Conservation (phyloP, 53 echinoderm and acorn worm genomes). For the Holothuria leucospilota region DNA sequence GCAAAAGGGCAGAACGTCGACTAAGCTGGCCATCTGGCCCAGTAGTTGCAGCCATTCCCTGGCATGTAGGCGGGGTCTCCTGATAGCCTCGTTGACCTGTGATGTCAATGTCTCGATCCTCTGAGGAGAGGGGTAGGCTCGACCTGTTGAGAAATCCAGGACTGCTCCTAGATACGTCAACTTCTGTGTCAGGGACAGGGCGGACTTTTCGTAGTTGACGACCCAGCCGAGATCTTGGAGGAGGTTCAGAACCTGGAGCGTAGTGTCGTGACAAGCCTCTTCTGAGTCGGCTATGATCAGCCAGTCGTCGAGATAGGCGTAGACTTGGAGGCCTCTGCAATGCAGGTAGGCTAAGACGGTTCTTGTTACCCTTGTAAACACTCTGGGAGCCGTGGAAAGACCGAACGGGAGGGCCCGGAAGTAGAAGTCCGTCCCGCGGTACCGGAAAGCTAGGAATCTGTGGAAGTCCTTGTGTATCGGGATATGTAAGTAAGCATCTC, state of each 20-base stretch:
- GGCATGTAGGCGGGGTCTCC: not conserved
- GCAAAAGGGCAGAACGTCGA: conserved; percentile 15
- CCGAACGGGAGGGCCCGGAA: conserved; percentile 65
- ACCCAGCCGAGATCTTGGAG: conserved; percentile 13
- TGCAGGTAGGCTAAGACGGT: conserved; percentile 31
- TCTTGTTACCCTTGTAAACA: conserved; percentile 59
- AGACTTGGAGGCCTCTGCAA: conserved; percentile 15
- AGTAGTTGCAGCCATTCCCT: not conserved
- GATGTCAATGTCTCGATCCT: not conserved
- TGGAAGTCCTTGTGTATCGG: conserved; percentile 7
- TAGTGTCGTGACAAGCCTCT: not conserved
- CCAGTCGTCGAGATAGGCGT: conserved; percentile 67
- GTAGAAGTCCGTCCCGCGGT: not conserved
- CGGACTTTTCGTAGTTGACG: conserved; percentile 43
- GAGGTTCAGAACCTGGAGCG: not conserved
- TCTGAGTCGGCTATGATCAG: conserved; percentile 5
- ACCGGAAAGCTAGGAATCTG: not conserved
- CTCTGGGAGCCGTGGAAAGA: conserved; percentile 52
- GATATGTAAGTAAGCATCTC: conserved; percentile 35
- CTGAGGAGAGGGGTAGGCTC: conserved; percentile 8
- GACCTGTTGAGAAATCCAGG: not conserved
- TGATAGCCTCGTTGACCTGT: not conserved
- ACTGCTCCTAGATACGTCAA: conserved; percentile 42
- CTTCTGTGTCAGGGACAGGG: conserved; percentile 5
- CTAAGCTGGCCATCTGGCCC: conserved; percentile 32